Base-by-base conservation (phyloP, 1,140 invertebrate species). In the Eurosta solidaginis region DNA sequence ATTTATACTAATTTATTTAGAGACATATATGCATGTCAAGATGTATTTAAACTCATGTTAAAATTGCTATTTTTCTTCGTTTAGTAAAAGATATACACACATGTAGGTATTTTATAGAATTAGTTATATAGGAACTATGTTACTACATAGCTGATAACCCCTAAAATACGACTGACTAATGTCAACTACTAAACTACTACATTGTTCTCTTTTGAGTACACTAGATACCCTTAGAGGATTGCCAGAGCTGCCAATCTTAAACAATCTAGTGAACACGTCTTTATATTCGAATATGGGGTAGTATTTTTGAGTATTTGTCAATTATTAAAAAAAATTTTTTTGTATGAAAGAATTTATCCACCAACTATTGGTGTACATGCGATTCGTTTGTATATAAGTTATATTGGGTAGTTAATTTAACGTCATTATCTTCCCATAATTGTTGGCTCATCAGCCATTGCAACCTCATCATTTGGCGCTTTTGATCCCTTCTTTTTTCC, bases 401-500 rank as follows among this genome's bases (percentile, higher is more conserved):
- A 40, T 42, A 14, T n/a, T n/a, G n/a, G 1, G 17, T 6, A 27
- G 42, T 45, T 45, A 5, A 42, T 47, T n/a, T 14, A 27, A 74
- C 6, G 25, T 47, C 22, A 45, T 93, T 89, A 95, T 90, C 94
- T 92, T 80, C 94, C 94, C 80, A 96, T 93, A 79, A 93, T 94
- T 20, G 93, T 94, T 0, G 94, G 93, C 83, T 96, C 95, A 82
- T 96, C 95, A 25, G 94, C 94, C 91, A 94, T 92, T 0, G 93
- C 94, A 22, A 94, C 88, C 82, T 94, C 93, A 80, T 95, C 94
- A 25, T 91, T 93, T 1, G 92, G 92, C 7, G 94, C 94, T 82
- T 94, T 94, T 79, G 93, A 92, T 10, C 94, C 92, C 89, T 96
- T 96, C 83, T 93, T 91, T 78, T 96, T 96, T 74, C 93, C 91